Conservation (phyloP, 1,140 invertebrate species). For the Megalopta genalis region DNA sequence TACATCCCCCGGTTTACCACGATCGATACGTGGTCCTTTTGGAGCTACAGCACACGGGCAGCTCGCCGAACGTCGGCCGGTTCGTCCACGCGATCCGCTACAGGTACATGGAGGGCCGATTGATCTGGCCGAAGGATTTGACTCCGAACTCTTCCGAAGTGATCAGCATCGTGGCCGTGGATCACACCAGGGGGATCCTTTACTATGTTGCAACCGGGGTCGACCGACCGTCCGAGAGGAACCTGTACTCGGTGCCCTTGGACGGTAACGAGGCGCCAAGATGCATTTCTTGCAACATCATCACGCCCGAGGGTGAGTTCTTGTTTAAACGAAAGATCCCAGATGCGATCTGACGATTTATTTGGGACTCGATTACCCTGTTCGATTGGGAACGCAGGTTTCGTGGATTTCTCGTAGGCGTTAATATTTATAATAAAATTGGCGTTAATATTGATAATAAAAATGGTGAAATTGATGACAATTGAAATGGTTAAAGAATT, state of each 20-base stretch:
- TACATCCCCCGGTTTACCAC: constrained; percentile 42
- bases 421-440: no score
- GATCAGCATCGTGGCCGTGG: constrained; percentile 77
- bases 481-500: no score
- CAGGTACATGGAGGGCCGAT: constrained; percentile 63
- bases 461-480: no score
- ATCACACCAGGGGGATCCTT: constrained; percentile 70
- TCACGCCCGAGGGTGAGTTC: constrained; percentile 75
- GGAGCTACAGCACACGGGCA: constrained; percentile 69
- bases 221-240: constrained; percentile 76
- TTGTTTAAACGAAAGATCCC: no score
- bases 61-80: constrained; percentile 69
- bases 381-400: no score
- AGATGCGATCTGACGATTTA: no score
- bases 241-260: constrained; percentile 79
- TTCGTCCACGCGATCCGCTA: constrained; percentile 76
- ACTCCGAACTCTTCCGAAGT: constrained; percentile 78
- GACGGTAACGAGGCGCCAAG: constrained; percentile 65
- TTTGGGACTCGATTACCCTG: no score
- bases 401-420: no score
- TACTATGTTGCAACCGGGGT: constrained; percentile 80
- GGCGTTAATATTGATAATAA: no score
- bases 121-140: constrained; percentile 74
- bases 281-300: constrained; percentile 75
- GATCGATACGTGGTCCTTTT: constrained; percentile 66